Evolutionary conservation across 2,888 invertebrate species (phyloP), one percentile per base, ranked within the genome.

Genomic region (Eumerus sabulonum): DNA sequence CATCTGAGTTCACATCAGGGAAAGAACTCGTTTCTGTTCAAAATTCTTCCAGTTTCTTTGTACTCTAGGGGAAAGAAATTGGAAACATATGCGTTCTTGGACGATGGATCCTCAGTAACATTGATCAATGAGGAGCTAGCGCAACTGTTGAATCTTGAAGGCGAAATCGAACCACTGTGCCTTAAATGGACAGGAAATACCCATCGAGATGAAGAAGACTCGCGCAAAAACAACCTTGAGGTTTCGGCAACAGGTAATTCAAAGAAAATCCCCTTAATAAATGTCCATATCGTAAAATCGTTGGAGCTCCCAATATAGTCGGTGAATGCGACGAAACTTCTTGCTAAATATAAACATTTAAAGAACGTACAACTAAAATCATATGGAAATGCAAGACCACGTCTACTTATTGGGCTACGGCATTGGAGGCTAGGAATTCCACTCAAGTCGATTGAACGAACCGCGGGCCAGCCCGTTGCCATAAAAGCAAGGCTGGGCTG

Each of bases 141-240:
- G 0, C 0, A 27, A 9, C 11, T 19, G 9, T 11, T 67, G 11
- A 16, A 36, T 16, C 56, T 16, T 1, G 42, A 50, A 13, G 50
- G 57, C 1, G 13, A 35, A 12, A 3, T 19, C 7, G 38, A 67
- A 5, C 57, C 57, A 1, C 12, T 67, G 9, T 57, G 57, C 42
- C 57, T 67, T 12, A 66, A 66, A 12, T 66, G 64, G 64, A 66
- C 64, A 0, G 13, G 17, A 11, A 47, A 66, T 13, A 66, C 54
- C 1, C 47, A 47, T 5, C 40, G 67, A 1, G 42, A 11, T 7
- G 57, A 67, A 5, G 16, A 66, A 0, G 4, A 11, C 12, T 57
- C 67, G 12, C 45, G 11, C 5, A 44, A 9, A 1, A 57, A 50
- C 1, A 57, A 57, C 35, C 1, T 67, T 1, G 17, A 57, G 14